Evolutionary conservation across 2,888 invertebrate genomes (phyloP), one percentile per base, ranked within the genome.

Genomic region (Hypselothyrea guttata): DNA sequence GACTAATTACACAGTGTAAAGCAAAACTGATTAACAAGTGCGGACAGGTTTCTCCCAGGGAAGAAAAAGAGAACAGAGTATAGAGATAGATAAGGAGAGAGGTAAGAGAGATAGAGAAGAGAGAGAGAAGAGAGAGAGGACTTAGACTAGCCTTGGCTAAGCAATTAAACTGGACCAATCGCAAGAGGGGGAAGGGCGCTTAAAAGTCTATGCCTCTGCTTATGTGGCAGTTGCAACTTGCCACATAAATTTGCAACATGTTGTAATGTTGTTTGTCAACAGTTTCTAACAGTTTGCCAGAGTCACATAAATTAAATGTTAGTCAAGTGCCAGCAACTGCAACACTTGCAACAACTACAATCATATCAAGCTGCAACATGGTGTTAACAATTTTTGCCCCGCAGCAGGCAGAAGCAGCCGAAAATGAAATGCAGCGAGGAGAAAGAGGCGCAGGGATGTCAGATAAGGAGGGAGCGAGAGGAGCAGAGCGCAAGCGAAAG

Each of bases 191-290:
- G 22, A 13, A 8, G 18, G 4, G 27, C 12, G 7, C 7, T 31
- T 3, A 16, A 46, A n/a, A 31, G 54, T 45, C 44, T 40, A 53
- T 54, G 54, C 61, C 61, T 71, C 61, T 71, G 79, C 83, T 76
- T 76, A 79, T 76, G 76, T 75, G 76, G 61, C 84, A 84, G 73
- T 65, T 78, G 71, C 68, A 75, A 82, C 64, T 78, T 75, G 75
- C 54, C 72, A 57, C 79, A 85, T 85, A 85, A 85, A 79, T 79
- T 75, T 85, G 85, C 76, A 68, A 69, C 84, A 78, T 79, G 79
- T 78, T 85, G 79, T 85, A 83, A 78, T 83, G 79, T 73, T 83
- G 81, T 81, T 85, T 85, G 86, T 81, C 86, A 81, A 81, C 81
- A 83, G 81, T 85, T 81, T 83, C 5, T 58, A 77, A 66, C 74